These are phyloP conservation scores for Exaiptasia diaphana DNA, from an alignment of 64 coral and sea anemone species.

Conservation along the genomic window DNA sequence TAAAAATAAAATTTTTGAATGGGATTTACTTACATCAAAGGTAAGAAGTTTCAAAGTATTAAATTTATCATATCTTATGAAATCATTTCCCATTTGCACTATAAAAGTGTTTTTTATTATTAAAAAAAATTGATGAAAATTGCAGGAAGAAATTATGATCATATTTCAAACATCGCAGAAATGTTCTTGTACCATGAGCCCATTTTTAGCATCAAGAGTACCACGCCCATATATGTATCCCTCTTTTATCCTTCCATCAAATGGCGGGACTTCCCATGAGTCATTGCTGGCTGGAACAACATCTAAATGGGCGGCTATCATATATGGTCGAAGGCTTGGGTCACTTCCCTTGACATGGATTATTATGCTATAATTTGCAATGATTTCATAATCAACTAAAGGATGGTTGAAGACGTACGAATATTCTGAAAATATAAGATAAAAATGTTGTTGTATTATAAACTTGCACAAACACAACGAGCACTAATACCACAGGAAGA, in stretches of 20 bases:
- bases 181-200: constrained; percentile 95
- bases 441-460: background rate
- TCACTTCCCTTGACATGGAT: constrained; percentile 65
- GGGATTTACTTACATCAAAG: too few species aligned
- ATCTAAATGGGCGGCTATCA: constrained; percentile 86
- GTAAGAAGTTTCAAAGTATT: too few species aligned
- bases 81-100: too few species aligned
- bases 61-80: too few species aligned
- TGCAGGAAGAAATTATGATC: too few species aligned
- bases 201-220: constrained; percentile 89
- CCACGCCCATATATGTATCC: constrained; percentile 88
- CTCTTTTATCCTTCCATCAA: constrained; percentile 79
- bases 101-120: too few species aligned
- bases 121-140: too few species aligned
- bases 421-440: constrained; percentile 56
- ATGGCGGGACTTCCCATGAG: constrained; percentile 85
- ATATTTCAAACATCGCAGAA: too few species aligned
- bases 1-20: too few species aligned
- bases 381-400: constrained; percentile 63
- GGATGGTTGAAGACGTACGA: constrained; percentile 43
- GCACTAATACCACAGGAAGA: constrained; percentile 10
- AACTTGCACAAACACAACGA: too few species aligned
- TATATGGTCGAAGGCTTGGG: constrained; percentile 52
- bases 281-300: constrained; percentile 93
- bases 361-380: constrained; percentile 74